Conservation (phyloP, 2,888 invertebrate species). For the Entomobrya proxima region DNA sequence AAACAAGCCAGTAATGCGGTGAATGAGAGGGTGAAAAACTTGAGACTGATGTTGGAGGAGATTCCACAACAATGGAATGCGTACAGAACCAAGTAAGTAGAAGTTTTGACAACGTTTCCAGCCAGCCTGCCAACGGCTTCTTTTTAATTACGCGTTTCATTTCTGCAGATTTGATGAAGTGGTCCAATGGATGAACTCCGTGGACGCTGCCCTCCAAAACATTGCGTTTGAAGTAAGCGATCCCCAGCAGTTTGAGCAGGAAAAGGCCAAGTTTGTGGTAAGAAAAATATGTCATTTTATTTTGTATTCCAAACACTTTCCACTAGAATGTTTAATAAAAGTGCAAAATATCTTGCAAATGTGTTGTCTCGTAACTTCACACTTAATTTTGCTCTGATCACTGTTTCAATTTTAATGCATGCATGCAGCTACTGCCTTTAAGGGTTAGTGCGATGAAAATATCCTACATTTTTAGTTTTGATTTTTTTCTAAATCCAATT, state of each 20-base stretch:
- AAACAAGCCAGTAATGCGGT: conserved; percentile 87
- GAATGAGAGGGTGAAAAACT: conserved; percentile 84
- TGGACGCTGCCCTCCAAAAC: conserved; percentile 88
- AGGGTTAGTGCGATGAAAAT: conserved; percentile 66
- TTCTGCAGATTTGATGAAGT: conserved; percentile 84
- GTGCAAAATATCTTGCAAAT: not conserved
- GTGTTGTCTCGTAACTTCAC: conserved; percentile 3
- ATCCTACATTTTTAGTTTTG: too few species aligned
- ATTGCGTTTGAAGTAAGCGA: conserved; percentile 90
- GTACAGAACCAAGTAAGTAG: conserved; percentile 84
- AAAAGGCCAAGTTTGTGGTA: conserved; percentile 93
- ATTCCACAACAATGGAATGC: conserved; percentile 94
- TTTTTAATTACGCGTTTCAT: not conserved
- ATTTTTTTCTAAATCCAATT: too few species aligned
- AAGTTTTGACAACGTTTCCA: too few species aligned
- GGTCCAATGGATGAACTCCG: conserved; percentile 93
- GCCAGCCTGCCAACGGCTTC: not conserved
- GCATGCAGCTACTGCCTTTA: conserved; percentile 71
- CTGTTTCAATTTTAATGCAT: conserved; percentile 19
- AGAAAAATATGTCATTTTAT: conserved; percentile 75
- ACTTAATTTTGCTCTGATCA: conserved; percentile 11
- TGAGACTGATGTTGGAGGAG: conserved; percentile 86
- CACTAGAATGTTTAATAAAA: not conserved
- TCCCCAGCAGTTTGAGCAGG: conserved; percentile 92
- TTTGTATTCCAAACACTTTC: not conserved